Evolutionary conservation across 2,113 vertebrate genomes (phyloP).

Genomic region (cat (Felis catus)): F.catus_Fca126_mat1.0 CM031414.1:137846001-137846500

Average conservation of each 20-base stretch:
- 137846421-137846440: not conserved
- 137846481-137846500: not conserved
- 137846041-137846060: not conserved
- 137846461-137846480: not conserved
- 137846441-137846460: not conserved
- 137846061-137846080: not conserved
- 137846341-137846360: not conserved
- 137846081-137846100: not conserved
- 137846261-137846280: not conserved
- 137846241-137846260: not conserved
- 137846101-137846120: not conserved
- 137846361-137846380: not conserved
- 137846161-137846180: not conserved
- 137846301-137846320: not conserved
- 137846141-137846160: no score
- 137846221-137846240: not conserved
- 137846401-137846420: not conserved
- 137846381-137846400: not conserved
- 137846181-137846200: not conserved
- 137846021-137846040: not conserved
- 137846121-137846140: rapidly evolving
- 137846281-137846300: slow-evolving; percentile 24
- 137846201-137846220: not conserved
- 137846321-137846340: slow-evolving; percentile 33
- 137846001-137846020: not conserved